phyloP scores from a whole-genome alignment of 2,113 vertebrate species.

The Struthidea cinerea region DNA sequence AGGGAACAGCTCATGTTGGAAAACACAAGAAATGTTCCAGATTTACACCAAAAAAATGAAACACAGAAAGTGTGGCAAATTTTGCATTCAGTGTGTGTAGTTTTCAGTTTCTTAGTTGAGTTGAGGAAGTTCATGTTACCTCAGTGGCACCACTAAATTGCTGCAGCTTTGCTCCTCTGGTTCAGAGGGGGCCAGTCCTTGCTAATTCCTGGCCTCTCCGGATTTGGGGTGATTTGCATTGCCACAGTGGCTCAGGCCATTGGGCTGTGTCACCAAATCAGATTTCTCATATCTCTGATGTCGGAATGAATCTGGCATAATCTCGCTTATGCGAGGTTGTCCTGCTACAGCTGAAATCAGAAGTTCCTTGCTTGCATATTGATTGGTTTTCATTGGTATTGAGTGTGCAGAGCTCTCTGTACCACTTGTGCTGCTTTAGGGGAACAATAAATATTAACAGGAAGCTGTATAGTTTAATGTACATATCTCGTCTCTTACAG shows the following conservation, averaged over 20 bases:
- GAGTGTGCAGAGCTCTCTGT: not conserved
- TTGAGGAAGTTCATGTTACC: not conserved
- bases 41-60: not conserved
- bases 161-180: not conserved
- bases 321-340: not conserved
- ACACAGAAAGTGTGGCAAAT: not conserved
- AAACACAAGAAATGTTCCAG: not conserved
- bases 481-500: not conserved
- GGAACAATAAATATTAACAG: not conserved
- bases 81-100: accelerated
- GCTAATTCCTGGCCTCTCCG: accelerated
- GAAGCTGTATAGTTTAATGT: not conserved
- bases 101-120: not conserved
- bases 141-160: not conserved
- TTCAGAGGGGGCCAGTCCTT: not conserved
- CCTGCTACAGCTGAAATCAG: not conserved
- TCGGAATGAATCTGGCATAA: not conserved
- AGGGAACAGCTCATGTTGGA: not conserved
- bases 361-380: not conserved
- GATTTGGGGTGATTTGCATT: not conserved
- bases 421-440: not conserved
- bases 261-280: not conserved
- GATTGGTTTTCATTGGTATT: not conserved
- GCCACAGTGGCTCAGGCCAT: not conserved
- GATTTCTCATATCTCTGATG: not conserved